A percentile compares a stretch with the other conserved stretches of the same genome.
Conservation (phyloP, 2,888 invertebrate genomes). For the Drosophila silvestris region DNA sequence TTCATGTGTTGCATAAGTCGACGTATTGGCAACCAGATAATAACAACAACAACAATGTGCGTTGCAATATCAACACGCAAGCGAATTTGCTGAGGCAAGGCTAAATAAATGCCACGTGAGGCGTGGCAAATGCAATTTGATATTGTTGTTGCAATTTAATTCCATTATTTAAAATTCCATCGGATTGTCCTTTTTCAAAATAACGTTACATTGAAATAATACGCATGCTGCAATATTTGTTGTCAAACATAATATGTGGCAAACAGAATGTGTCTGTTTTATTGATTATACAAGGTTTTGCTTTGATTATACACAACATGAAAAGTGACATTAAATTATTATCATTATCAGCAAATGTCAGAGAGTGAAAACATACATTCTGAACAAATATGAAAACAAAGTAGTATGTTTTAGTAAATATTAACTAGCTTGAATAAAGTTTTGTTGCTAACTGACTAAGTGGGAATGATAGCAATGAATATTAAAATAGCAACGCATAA, state of each 20-base stretch:
- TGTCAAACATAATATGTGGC: background rate
- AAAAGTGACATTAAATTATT: background rate
- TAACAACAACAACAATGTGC: conserved; percentile 5
- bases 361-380: background rate
- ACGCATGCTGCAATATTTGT: background rate
- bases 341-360: background rate
- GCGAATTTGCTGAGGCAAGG: conserved; percentile 29
- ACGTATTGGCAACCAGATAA: conserved; percentile 30
- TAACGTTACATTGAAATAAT: background rate
- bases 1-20: conserved; percentile 62
- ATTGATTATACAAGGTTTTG: background rate
- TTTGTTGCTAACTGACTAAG: background rate
- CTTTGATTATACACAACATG: background rate
- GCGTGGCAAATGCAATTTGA: conserved; percentile 10
- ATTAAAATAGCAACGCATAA: background rate
- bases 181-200: background rate
- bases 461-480: background rate
- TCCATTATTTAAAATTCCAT: conserved; percentile 23
- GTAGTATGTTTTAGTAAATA: background rate
- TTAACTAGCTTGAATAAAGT: background rate
- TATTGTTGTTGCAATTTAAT: conserved; percentile 20
- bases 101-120: background rate
- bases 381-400: background rate
- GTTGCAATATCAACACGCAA: conserved; percentile 49
- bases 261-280: background rate